Conservation (phyloP, 2,113 vertebrate genomes). For the Nymphicus hollandicus region DNA sequence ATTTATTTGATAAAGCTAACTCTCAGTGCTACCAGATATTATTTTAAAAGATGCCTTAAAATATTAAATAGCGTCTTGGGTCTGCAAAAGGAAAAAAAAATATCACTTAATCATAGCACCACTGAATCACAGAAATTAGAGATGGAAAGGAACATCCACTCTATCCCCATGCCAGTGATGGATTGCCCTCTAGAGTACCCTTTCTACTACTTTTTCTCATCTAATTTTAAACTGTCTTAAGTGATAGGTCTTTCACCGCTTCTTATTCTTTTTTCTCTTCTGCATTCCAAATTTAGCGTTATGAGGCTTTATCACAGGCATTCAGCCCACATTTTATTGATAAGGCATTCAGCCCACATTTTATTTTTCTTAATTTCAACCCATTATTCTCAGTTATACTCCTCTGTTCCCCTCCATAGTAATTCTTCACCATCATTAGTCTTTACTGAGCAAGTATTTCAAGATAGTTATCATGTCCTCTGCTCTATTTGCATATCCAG, state of each 20-base stretch:
- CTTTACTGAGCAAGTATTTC: neutral
- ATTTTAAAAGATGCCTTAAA: constrained; percentile 42
- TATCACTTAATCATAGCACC: neutral
- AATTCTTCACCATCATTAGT: neutral
- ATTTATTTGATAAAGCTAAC: constrained; percentile 6
- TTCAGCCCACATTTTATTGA: neutral
- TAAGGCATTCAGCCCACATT: neutral
- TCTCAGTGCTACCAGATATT: neutral
- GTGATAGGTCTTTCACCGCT: constrained; percentile 9
- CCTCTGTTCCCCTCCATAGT: neutral
- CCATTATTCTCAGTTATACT: constrained; percentile 23
- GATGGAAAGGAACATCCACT: neutral
- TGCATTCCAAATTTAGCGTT: neutral
- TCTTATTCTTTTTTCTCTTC: neutral
- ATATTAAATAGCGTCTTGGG: constrained; percentile 2
- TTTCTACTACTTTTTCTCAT: constrained; percentile 17
- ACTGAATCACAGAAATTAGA: neutral
- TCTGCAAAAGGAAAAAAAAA: constrained; percentile 1
- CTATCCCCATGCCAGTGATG: neutral
- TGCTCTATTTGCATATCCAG: constrained; percentile 8
- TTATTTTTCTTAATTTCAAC: constrained; percentile 45
- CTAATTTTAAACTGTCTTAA: constrained; percentile 17
- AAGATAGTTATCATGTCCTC: neutral
- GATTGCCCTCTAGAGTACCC: constrained; percentile 20
- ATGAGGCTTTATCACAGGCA: neutral